These are phyloP conservation scores for Agonopterix arenella DNA, from an alignment of 2,888 invertebrate genomes.

Conservation along the genomic window DNA sequence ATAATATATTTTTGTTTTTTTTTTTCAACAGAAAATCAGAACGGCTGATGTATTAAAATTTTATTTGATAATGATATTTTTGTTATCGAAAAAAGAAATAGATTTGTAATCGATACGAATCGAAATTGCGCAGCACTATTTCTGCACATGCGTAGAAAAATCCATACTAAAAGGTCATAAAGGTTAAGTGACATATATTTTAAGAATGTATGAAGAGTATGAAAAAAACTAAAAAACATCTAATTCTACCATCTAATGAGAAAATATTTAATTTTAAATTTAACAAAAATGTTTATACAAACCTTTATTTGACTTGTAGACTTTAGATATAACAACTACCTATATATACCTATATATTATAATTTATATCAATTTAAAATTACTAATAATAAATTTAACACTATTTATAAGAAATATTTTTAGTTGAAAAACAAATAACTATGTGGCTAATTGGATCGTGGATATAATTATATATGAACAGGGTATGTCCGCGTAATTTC, in stretches of 20 bases:
- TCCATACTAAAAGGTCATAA: constrained; percentile 28
- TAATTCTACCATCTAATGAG: constrained; percentile 13
- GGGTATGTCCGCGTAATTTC: constrained; percentile 28
- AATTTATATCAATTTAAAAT: too few relatives aligned
- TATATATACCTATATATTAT: too few relatives aligned
- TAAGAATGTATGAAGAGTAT: constrained; percentile 15
- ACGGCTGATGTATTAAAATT: too few relatives aligned
- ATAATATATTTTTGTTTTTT: too few relatives aligned
- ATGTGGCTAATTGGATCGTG: constrained; percentile 52
- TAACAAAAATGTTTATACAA: constrained; percentile 15
- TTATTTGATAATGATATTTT: too few relatives aligned
- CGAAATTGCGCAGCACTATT: constrained; percentile 8
- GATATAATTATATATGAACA: constrained; percentile 35
- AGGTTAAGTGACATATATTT: constrained; percentile 8
- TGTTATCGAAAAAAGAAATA: too few relatives aligned
- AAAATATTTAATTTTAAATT: constrained; percentile 6
- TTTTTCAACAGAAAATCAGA: constrained; percentile 1
- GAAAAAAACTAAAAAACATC: constrained; percentile 12
- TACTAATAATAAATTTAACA: constrained; percentile 19
- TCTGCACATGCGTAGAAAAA: constrained; percentile 28
- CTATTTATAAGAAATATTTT: constrained; percentile 71
- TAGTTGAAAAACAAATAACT: constrained; percentile 62
- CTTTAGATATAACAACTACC: constrained; percentile 11
- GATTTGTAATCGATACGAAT: too few relatives aligned
- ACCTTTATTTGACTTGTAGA: constrained; percentile 16